Evolutionary conservation across 1,140 invertebrate genomes (phyloP), one percentile per base, ranked within the genome.

Genomic region (Magallana ariakensis): DNA sequence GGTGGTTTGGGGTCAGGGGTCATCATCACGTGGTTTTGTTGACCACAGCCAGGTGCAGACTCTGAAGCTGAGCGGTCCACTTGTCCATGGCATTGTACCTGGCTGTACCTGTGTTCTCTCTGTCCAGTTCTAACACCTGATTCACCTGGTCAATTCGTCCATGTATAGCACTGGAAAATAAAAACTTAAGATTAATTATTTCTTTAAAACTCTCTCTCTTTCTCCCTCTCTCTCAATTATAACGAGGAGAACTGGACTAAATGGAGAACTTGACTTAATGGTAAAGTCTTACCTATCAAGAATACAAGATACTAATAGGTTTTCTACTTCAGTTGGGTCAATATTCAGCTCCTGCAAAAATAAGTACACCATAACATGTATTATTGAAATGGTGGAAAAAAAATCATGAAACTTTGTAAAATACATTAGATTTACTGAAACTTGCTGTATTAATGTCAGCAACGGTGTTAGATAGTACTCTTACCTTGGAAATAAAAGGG

Each of bases 221-320:
- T 46, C 33, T 46, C 33, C 5, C 9, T 60, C 6, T 82, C 16
- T 0, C 54, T 19, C 8, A 54, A 15, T 55, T 15, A n/a, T 53
- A 4, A 53, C 13, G 15, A 55, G 13, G 15, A 55, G 53, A 46
- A 54, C 13, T 15, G 4, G 8, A 46, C 13, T 80, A 80, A 54
- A 10, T n/a, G n/a, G n/a, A 54, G 1, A 19, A 53, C 80, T 15
- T 19, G 5, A 80, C 0, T 19, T 19, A 5, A 80, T 53, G 5
- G 26, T 26, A 55, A 53, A 10, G 54, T 92, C 92, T 91, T 90
- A 94, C 94, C 97, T 98, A 95, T 99, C 99, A 90, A 99, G 96
- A 94, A 99, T 99, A 95, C 99, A 99, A 54, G 98, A 99, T n/a
- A 99, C 98, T 83, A 99, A 95, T 53, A 99, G 95, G 95, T 97